These are phyloP conservation scores for Cecropterus lyciades DNA, from an alignment of 1,140 invertebrate species.

Conservation along the genomic window DNA sequence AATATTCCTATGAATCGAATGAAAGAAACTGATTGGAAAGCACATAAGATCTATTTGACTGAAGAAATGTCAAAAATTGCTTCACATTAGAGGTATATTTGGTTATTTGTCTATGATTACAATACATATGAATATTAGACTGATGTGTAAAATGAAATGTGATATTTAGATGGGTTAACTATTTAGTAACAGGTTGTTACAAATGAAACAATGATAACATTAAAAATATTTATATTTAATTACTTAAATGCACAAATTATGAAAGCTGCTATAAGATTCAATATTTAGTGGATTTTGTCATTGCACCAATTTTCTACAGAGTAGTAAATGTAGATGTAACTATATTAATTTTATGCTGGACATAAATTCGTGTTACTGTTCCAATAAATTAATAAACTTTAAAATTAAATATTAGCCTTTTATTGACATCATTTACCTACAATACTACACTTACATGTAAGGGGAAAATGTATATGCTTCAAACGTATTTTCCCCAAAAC, in stretches of 20 bases:
- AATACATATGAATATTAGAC: conserved; percentile 48
- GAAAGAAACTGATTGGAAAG: too few species aligned
- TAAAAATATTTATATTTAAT: conserved; percentile 29
- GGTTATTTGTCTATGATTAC: background rate
- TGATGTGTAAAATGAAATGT: conserved; percentile 71
- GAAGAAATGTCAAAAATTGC: too few species aligned
- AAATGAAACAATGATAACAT: conserved; percentile 27
- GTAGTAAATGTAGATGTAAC: conserved; percentile 5
- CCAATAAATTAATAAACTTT: conserved; percentile 24
- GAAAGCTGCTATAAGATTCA: conserved; percentile 10
- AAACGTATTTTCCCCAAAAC: background rate
- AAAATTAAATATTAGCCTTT: conserved; percentile 28
- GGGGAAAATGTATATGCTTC: too few species aligned
- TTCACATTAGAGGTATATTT: background rate
- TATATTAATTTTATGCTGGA: conserved; percentile 31
- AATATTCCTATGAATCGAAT: too few species aligned
- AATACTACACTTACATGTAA: too few species aligned
- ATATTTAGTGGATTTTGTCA: conserved; percentile 15
- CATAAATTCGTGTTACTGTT: conserved; percentile 28
- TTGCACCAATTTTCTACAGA: conserved; percentile 23
- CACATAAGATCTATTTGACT: too few species aligned
- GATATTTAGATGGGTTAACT: conserved; percentile 60
- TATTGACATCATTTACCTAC: background rate
- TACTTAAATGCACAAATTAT: conserved; percentile 20
- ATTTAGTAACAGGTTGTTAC: conserved; percentile 30